Conservation (phyloP, 1,140 invertebrate species). For the Phenacoccus solenopsis region DNA sequence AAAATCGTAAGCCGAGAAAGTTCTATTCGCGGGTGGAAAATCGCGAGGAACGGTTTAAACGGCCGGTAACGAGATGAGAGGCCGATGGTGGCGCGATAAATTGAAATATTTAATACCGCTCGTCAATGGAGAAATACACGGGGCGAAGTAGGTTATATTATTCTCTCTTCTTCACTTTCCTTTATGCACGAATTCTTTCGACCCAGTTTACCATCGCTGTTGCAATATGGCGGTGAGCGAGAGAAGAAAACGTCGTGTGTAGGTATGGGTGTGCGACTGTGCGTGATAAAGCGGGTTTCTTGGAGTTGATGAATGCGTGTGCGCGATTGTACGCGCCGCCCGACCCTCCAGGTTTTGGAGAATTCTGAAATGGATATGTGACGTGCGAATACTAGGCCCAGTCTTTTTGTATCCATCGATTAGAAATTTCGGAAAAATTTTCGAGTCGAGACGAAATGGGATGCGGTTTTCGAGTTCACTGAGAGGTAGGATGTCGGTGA, state of each 20-base stretch:
- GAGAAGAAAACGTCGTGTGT: not conserved
- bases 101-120: not conserved
- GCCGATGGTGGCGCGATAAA: too few species aligned
- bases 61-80: too few species aligned
- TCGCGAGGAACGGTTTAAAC: too few species aligned
- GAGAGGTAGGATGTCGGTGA: too few species aligned
- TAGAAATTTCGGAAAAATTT: not conserved
- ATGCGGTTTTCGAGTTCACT: too few species aligned
- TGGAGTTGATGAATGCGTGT: not conserved
- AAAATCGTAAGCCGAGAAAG: too few species aligned
- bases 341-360: not conserved
- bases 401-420: not conserved
- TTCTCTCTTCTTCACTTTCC: conserved; percentile 7
- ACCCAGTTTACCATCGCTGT: conserved; percentile 8
- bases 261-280: too few species aligned
- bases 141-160: not conserved
- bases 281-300: not conserved
- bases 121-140: not conserved
- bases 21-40: too few species aligned
- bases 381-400: too few species aligned
- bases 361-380: too few species aligned
- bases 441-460: too few species aligned
- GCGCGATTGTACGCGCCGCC: not conserved
- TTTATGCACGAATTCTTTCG: conserved; percentile 15
- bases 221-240: not conserved